phyloP scores from a whole-genome alignment of 2,797 vertebrate genomes.

The Phoeniculus purpureus region DNA sequence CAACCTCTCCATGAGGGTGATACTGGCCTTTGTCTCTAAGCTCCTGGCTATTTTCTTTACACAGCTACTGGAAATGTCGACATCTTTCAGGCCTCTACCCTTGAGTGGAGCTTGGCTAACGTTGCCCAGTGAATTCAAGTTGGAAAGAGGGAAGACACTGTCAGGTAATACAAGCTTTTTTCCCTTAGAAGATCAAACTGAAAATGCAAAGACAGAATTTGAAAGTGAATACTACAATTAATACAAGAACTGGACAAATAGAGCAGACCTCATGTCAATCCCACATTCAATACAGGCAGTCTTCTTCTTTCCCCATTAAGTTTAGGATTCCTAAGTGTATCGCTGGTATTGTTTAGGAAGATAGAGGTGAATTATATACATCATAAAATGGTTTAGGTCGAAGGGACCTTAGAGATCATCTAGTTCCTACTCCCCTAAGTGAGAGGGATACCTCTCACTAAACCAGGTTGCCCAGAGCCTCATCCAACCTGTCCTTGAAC shows the following conservation, averaged over 20 bases:
- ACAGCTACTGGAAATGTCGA: neutral
- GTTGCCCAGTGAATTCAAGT: neutral
- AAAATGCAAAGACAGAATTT: neutral
- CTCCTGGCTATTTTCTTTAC: neutral
- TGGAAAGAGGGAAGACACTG: neutral
- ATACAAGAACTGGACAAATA: neutral
- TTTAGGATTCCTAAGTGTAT: neutral
- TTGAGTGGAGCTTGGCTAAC: neutral
- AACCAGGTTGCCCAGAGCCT: too few species aligned
- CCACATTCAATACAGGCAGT: neutral
- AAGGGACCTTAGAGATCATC: too few species aligned
- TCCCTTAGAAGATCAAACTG: neutral
- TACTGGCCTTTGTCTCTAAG: neutral
- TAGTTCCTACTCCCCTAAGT: too few species aligned
- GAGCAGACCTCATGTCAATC: neutral
- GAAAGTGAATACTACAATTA: neutral
- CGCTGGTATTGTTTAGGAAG: neutral
- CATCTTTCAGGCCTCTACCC: neutral
- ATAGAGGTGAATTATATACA: neutral
- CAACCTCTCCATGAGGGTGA: fast-evolving
- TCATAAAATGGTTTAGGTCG: too few species aligned
- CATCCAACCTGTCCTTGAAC: too few species aligned
- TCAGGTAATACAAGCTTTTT: neutral
- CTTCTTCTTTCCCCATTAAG: neutral
- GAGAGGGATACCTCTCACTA: too few species aligned